A percentile compares a stretch with the other conserved stretches of the same genome.
Evolutionary conservation across 1,140 invertebrate species (phyloP).

Genomic region (Macrobrachium rosenbergii): DNA sequence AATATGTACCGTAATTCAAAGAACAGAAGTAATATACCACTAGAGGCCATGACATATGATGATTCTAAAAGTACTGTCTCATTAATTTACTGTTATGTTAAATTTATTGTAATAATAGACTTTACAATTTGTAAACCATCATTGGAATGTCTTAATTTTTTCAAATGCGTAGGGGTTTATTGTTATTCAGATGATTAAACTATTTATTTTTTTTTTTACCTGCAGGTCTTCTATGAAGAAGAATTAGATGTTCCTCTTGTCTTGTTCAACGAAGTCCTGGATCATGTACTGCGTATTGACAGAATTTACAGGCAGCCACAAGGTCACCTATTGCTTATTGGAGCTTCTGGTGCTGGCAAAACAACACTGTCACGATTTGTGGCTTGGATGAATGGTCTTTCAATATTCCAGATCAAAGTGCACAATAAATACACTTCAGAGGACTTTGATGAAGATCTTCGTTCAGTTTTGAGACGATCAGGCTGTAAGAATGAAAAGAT

Average conservation of each 20-base stretch:
- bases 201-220: neutral
- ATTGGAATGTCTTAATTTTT: too few relatives aligned
- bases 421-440: constrained; percentile 99
- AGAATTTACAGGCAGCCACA: constrained; percentile 99
- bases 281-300: constrained; percentile 98
- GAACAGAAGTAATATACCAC: too few relatives aligned
- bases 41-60: too few relatives aligned
- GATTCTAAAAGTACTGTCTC: too few relatives aligned
- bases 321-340: constrained; percentile 96
- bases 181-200: neutral
- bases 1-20: too few relatives aligned
- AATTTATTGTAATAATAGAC: too few relatives aligned
- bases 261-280: constrained; percentile 98
- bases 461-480: constrained; percentile 91
- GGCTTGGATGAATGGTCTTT: constrained; percentile 99
- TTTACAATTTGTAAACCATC: too few relatives aligned
- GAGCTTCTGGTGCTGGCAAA: constrained; percentile 98
- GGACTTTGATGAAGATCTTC: constrained; percentile 99
- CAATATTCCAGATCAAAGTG: constrained; percentile 98
- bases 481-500: constrained; percentile 99
- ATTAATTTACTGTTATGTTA: too few relatives aligned
- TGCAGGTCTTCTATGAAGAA: constrained; percentile 98
- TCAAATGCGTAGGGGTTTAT: too few relatives aligned
- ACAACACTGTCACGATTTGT: constrained; percentile 99
- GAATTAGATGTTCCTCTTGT: constrained; percentile 98